Base-by-base conservation (phyloP, 2,888 invertebrate genomes). In the Temnothorax unifasciatus region DNA sequence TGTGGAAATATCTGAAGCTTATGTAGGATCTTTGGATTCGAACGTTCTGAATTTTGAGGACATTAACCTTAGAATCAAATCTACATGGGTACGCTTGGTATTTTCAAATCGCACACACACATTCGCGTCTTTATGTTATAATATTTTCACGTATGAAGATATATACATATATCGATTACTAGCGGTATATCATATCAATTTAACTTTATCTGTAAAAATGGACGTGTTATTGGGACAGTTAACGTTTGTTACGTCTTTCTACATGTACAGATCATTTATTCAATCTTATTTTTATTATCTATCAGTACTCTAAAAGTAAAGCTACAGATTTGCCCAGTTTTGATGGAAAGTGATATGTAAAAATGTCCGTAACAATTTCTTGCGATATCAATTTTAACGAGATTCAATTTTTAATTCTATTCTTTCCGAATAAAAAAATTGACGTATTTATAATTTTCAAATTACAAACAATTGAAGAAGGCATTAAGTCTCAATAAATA, bases 71-170 rank as follows among this genome's bases (percentile, higher is more conserved):
- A 44, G 5, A 3, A 21, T 54, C 21, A 8, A 44, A 66, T 66
- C 29, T 44, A 25, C 4, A 47, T 47, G 21, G 0, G 8, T 29
- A 29, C 34, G 8, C 4, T 44, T 47, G 3, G 18, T 47, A 9
- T 44, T 66, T 66, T 64, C 44, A 29, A 66, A 66, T 47, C 18
- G 8, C 34, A n/a, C n/a, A n/a, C n/a, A n/a, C n/a, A n/a, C n/a
- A 34, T 69, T 34, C n/a, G 8, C 2, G 21, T 71, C 34, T 54
- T 54, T 6, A 9, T 71, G 0, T 57, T 57, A 57, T 9, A 73
- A 18, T 57, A 71, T 57, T 57, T 25, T 73, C 13, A 41, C 13
- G 6, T 2, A 21, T 38, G 9, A 54, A 52, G 11, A 54, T 9
- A 54, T 21, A 11, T 44, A 25, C 18, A 4, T 61, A 29, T 8